Conservation (phyloP, 2,113 vertebrate species). For the Perognathus longimembris region DNA sequence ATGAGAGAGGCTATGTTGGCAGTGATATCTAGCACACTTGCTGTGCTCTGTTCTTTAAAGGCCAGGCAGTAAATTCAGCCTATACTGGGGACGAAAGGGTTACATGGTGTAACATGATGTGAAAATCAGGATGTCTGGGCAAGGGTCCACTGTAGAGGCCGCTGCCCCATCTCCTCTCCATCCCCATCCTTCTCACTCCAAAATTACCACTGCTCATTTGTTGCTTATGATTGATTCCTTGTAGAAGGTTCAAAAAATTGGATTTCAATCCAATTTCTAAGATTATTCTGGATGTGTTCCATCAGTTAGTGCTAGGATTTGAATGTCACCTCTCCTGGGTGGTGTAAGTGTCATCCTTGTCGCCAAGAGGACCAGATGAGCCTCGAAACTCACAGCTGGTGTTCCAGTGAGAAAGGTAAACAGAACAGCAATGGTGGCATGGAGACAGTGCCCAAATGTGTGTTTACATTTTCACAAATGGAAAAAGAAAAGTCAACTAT, state of each 20-base stretch:
- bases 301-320: slow-evolving; percentile 65
- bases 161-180: background rate
- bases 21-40: background rate
- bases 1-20: background rate
- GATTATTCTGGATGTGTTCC: slow-evolving; percentile 52
- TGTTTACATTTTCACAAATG: slow-evolving; percentile 66
- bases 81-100: background rate
- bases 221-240: slow-evolving; percentile 8
- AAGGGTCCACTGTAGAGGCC: background rate
- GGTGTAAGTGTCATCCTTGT: slow-evolving; percentile 37
- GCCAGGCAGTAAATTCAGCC: background rate
- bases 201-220: background rate
- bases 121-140: background rate
- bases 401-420: slow-evolving; percentile 60
- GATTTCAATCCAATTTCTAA: slow-evolving; percentile 58
- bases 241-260: background rate
- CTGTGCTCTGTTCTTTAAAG: background rate
- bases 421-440: background rate
- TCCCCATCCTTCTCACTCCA: rapidly evolving
- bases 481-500: background rate
- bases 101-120: background rate
- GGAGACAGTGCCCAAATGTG: background rate
- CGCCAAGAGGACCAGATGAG: slow-evolving; percentile 70
- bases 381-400: slow-evolving; percentile 63
- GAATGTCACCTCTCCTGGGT: slow-evolving; percentile 71